Conservation (phyloP, 2,888 invertebrate species). For the Carpatolechia fugitivella region DNA sequence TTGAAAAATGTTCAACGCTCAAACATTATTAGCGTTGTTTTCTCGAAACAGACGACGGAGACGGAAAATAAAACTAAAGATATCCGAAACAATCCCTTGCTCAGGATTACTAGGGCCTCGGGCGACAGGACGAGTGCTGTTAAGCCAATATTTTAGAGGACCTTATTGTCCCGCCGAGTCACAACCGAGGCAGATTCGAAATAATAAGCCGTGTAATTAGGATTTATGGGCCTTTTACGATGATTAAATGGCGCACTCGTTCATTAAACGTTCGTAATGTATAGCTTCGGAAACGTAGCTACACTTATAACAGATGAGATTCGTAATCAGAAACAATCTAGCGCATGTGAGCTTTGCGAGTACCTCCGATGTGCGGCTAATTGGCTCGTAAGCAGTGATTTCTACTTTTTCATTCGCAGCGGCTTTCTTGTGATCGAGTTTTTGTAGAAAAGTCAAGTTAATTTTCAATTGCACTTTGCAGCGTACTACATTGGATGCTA, state of each 20-base stretch:
- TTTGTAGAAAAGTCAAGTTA: neutral
- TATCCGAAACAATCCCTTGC: constrained; percentile 6
- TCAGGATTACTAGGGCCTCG: constrained; percentile 11
- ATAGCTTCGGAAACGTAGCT: constrained; percentile 42
- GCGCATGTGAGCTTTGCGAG: constrained; percentile 23
- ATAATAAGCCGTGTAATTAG: constrained; percentile 73
- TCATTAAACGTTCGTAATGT: constrained; percentile 54
- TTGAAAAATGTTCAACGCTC: neutral
- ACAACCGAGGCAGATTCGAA: constrained; percentile 56
- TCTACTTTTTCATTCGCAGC: constrained; percentile 4
- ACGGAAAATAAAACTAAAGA: constrained; percentile 6
- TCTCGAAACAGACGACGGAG: constrained; percentile 4
- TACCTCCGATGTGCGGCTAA: constrained; percentile 15
- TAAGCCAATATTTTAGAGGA: constrained; percentile 44
- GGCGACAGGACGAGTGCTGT: constrained; percentile 19
- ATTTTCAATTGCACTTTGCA: too few species aligned
- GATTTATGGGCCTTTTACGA: constrained; percentile 67
- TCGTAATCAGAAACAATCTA: constrained; percentile 30
- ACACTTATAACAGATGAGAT: constrained; percentile 42
- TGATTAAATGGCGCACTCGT: constrained; percentile 57
- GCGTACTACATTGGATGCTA: too few species aligned
- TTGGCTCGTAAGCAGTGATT: constrained; percentile 17
- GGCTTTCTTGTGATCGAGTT: neutral
- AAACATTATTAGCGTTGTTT: neutral
- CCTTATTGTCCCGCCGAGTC: constrained; percentile 61